Base-by-base conservation (phyloP, 2,797 vertebrate genomes). In the Heterohyrax brucei region DNA sequence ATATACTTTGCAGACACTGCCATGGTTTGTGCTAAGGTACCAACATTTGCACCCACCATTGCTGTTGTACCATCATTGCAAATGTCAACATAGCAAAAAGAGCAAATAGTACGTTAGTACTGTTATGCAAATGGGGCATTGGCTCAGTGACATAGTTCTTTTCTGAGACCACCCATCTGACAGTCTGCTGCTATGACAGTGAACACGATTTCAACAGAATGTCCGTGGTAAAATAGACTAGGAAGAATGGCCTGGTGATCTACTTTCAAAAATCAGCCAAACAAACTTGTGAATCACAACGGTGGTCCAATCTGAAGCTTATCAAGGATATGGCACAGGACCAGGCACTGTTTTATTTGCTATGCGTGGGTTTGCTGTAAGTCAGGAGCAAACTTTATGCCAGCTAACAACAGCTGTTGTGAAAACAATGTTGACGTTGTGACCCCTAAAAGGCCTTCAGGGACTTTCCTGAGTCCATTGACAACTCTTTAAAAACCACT, bases 381-480 rank as follows among this genome's bases (percentile, higher is more conserved):
- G 70, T 73, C 70, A 44, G 33, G 33, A 12, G 33, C 70, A 33
- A 39, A 44, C 19, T 73, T 22, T 7, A 12, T 22, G 33, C 18
- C 33, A 21, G 19, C 28, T 30, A 28, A 66, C 64, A 73, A 44
- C 33, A 39, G 77, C 21, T 94, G 26, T 80, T 95, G 61, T 59
- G 68, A 66, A 86, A 94, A 89, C 94, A 75, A 93, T 76, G 89
- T 56, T 84, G 53, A 22, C 30, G 62, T 89, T 91, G 7, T 81
- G 8, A 82, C 50, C 62, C 33, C 62, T 87, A 16, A 95, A 89
- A 93, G 44, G 13, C 6, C 59, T 30, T 93, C 5, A 7, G 64
- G 22, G 22, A 90, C 86, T 33, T 18, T 75, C 8, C 33, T 76
- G 8, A 28, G 3, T 77, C 62, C 30, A 7, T 78, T 72, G 44